Base-by-base conservation (phyloP, 2,113 vertebrate species). In the Pica pica region DNA sequence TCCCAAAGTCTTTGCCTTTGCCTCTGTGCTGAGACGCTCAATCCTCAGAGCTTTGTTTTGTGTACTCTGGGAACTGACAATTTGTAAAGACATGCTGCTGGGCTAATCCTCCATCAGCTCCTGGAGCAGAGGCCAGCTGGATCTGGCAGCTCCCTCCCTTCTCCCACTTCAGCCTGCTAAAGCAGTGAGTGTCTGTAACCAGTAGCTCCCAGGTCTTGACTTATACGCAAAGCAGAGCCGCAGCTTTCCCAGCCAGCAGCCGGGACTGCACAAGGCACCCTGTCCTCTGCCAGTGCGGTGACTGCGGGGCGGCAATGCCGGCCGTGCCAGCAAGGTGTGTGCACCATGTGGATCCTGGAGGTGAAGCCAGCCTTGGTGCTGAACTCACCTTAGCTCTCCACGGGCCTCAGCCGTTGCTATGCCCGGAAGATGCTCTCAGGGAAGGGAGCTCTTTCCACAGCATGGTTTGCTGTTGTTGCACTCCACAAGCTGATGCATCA, bases 101-200 rank as follows among this genome's bases (percentile, higher is more conserved):
- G 89, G 89, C 86, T 93, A 89, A 96, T 94, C 93, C 95, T 83
- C 83, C 86, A 63, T 19, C 94, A 67, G 91, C 88, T 94, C 95
- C 94, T 19, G 75, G 50, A 46, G 85, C 42, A 6, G 75, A 46
- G 93, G 85, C 9, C 94, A 80, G 94, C 90, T 81, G 94, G 79
- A 26, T 61, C 93, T 92, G 96, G 95, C 94, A 92, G 76, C 86
- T 84, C 63, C 46, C 73, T 88, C 59, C 59, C 50, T 90, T 92
- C 90, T 95, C 79, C 90, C 85, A 22, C 92, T 88, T 2, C 61
- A 65, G 46, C 4, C 71, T 39, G 78, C 88, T 61, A 11, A 7
- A 69, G 65, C 41, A 75, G 46, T 0, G n/a, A 91, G 87, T 33
- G 65, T 9, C 75, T 49, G 82, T 1, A 61, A 83, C 24, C 87